Base-by-base conservation (phyloP, 2,888 invertebrate genomes). In the Eustalomyia histrio region DNA sequence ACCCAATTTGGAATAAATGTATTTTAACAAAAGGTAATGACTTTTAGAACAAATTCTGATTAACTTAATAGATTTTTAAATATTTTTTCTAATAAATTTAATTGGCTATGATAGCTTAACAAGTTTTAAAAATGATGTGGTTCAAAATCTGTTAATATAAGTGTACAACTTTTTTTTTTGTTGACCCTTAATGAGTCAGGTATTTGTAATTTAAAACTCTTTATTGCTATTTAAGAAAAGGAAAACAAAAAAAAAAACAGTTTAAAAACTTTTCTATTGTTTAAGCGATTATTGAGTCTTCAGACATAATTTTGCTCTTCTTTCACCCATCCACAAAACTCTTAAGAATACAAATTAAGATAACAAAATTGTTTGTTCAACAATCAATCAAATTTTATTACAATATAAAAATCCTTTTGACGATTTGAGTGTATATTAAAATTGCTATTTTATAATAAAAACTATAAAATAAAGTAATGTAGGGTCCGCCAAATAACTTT, bases 161-260 rank as follows among this genome's bases (percentile, higher is more conserved):
- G n/a, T n/a, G n/a, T n/a, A n/a, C n/a, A n/a, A n/a, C n/a, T n/a
- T n/a, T n/a, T n/a, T n/a, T n/a, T n/a, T 29, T n/a, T 29, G 12
- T 16, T 47, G 21, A 9, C 39, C 52, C 35, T 71, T 35, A 53
- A 16, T 18, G 52, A 64, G 64, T 58, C 63, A 69, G 69, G 52
- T 58, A 71, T 71, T 71, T 52, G 58, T 50, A 64, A 58, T 64
- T 76, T 58, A 64, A 69, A 68, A 69, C 57, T 55, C 55, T 69
- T 69, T 69, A 33, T 24, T 5, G 14, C 16, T 16, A 7, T 57
- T 47, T 57, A 43, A 24, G 21, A 35, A 39, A 39, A 8, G n/a
- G 6, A 47, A 55, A 33, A 17, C 24, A 61, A n/a, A 47, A 63
- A 47, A 47, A 35, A 35, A 24, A 29, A 50, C 47, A 16, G 18